Percentiles rank a stretch among this genome's conserved stretches.
Evolutionary conservation across 2,113 vertebrate species (phyloP).

Genomic region (Brevimyrus niger): DNA sequence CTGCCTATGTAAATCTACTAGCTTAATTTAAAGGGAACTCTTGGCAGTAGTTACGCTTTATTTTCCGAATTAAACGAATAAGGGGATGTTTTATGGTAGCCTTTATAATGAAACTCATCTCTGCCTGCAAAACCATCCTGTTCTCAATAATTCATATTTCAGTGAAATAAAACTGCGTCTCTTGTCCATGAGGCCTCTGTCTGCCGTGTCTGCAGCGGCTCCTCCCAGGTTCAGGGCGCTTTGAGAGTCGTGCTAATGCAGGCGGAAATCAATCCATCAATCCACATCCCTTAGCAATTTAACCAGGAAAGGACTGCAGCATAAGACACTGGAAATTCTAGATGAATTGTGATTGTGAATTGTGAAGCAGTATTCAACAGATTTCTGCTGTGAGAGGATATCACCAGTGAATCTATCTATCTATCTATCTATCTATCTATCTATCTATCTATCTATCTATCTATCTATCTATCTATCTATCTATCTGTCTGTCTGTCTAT

Average conservation of each 20-base stretch:
- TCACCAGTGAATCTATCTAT: neutral
- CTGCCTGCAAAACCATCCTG: neutral
- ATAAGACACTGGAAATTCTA: neutral
- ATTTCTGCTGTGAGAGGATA: neutral
- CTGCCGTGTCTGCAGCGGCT: neutral
- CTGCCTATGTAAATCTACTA: constrained; percentile 12
- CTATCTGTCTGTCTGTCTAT: too few species aligned
- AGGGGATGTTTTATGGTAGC: neutral
- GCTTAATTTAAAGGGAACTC: constrained; percentile 18
- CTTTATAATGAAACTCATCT: neutral
- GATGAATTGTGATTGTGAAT: neutral
- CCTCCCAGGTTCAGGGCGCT: too few species aligned
- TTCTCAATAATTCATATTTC: neutral
- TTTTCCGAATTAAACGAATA: constrained; percentile 6
- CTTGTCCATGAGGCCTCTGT: neutral
- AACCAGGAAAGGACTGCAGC: neutral
- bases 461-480: too few species aligned
- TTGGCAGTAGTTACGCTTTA: neutral
- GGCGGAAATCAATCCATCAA: neutral
- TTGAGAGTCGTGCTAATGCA: too few species aligned
- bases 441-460: too few species aligned
- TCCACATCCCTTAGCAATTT: neutral
- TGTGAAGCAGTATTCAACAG: neutral
- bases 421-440: too few species aligned
- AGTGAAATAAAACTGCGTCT: neutral